Evolutionary conservation across 2,888 invertebrate genomes (phyloP).

Genomic region (Chrysodeixis includens): DNA sequence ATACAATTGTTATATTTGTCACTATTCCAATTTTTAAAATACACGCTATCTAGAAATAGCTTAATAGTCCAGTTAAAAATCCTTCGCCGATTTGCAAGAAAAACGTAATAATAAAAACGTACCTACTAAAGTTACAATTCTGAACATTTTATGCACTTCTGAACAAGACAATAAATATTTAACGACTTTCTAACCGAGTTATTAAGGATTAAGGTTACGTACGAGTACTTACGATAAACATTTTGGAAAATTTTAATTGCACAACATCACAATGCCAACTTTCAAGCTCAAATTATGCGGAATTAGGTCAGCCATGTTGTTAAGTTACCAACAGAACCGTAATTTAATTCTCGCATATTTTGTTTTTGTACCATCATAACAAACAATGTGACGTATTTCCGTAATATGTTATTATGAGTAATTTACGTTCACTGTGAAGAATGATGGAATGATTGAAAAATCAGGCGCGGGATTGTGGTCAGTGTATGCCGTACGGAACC

Average conservation of each 20-base stretch:
- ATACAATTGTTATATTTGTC: no score
- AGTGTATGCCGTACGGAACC: neutral
- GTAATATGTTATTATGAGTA: slow-evolving; percentile 54
- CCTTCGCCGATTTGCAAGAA: no score
- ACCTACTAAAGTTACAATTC: no score
- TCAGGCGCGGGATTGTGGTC: slow-evolving; percentile 47
- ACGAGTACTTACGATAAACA: slow-evolving; percentile 6
- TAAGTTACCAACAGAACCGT: neutral
- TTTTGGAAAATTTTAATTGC: slow-evolving; percentile 29
- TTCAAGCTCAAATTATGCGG: slow-evolving; percentile 21
- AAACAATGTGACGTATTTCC: slow-evolving; percentile 28
- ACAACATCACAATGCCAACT: slow-evolving; percentile 14
- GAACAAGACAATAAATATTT: neutral
- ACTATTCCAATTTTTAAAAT: no score
- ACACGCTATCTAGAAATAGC: no score
- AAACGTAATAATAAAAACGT: no score
- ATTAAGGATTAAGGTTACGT: neutral
- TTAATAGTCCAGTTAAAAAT: no score
- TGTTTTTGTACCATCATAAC: slow-evolving; percentile 10
- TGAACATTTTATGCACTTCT: no score
- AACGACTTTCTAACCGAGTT: neutral
- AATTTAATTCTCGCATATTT: neutral
- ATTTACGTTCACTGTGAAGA: slow-evolving; percentile 56
- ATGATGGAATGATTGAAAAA: slow-evolving; percentile 41
- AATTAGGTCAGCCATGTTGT: slow-evolving; percentile 34